Conservation (phyloP, 2,113 vertebrate genomes). For the Dolichallabes microphthalmus region DNA sequence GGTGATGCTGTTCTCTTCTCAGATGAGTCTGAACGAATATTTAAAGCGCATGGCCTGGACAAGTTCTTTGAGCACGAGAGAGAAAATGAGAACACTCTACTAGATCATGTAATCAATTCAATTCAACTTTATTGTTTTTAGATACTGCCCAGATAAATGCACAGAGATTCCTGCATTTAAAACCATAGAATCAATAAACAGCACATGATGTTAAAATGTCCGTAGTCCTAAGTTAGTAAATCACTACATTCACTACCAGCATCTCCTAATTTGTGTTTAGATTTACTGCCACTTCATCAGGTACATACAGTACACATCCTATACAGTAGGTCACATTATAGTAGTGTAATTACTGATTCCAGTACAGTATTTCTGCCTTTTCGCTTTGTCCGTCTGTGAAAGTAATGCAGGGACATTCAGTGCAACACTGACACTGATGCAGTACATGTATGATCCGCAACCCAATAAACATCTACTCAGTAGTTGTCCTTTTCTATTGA, state of each 20-base stretch:
- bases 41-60: constrained; percentile 93
- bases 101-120: constrained; percentile 82
- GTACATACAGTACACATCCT: not conserved
- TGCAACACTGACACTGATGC: not conserved
- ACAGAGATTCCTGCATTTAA: not conserved
- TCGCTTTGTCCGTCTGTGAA: not conserved
- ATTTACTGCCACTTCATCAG: not conserved
- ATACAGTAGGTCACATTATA: not conserved
- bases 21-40: constrained; percentile 94
- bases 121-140: not conserved
- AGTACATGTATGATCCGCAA: not conserved
- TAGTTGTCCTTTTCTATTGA: not conserved
- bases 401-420: not conserved
- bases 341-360: not conserved
- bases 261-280: not conserved
- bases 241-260: not conserved
- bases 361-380: not conserved
- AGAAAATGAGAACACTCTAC: constrained; percentile 87
- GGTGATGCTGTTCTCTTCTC: constrained; percentile 97
- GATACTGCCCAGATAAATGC: not conserved
- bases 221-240: not conserved
- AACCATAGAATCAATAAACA: not conserved
- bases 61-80: constrained; percentile 95
- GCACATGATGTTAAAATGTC: too few species aligned
- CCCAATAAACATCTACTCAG: not conserved